Base-by-base conservation (phyloP, 2,888 invertebrate genomes). In the Strigamia crassipes region DNA sequence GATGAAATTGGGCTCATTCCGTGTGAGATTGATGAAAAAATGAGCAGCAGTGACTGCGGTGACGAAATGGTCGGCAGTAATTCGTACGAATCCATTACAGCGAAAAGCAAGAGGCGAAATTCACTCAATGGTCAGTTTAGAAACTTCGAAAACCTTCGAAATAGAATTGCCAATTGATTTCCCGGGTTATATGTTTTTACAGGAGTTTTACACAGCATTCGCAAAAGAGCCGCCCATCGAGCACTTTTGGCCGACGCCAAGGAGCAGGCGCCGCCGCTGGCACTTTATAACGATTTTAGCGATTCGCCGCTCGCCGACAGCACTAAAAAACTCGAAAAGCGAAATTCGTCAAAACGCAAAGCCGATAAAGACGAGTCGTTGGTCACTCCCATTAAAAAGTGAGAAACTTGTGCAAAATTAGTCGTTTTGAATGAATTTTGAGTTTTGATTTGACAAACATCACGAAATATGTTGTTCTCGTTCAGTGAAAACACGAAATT, bases 1-100 rank as follows among this genome's bases (percentile, higher is more conserved):
- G 90, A 91, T 83, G 89, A 90, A 84, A 93, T 96, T 86, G 95
- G 95, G 51, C 89, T 92, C 82, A 88, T 95, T 8, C 42, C 42
- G 15, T 12, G 2, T 15, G 12, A 3, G 13, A 46, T 46, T 2
- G 12, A 8, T 4, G 12, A 10, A 10, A 46, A 46, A 15, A 4
- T 46, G 12, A 10, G 3, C 13, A 15, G 5, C 15, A 15, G 10
- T 46, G 6, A 46, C 3, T 6, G 13, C 12, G 15, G 42, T 10
- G 42, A 46, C 10, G 42, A 46, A 6, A 8, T 46, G 10, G 42
- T 34, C 3, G 34, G 34, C 34, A 34, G 34, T 34, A 34, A 6
- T 34, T 34, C 34, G 6, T 34, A 5, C 34, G 34, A 46, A 2
- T 46, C 42, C 13, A 15, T 10, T 46, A 8, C 10, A 46, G 15